Evolutionary conservation across 1,140 invertebrate species (phyloP).

Genomic region (Rhyzopertha dominica): DNA sequence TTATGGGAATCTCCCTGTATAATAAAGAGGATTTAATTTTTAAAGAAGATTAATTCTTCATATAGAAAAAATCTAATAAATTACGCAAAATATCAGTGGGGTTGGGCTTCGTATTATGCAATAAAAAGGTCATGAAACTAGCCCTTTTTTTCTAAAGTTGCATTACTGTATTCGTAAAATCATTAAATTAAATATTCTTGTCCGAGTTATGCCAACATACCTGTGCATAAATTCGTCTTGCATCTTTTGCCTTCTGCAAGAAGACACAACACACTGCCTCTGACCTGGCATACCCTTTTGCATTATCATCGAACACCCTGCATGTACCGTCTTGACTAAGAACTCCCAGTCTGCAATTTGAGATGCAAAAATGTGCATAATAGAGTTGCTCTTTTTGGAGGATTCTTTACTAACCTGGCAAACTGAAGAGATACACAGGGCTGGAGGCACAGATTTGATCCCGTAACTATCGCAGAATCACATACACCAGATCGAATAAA

Average conservation of each 20-base stretch:
- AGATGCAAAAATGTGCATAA: conserved; percentile 12
- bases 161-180: too few relatives aligned
- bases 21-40: too few relatives aligned
- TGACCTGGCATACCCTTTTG: conserved; percentile 70
- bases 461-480: conserved; percentile 84
- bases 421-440: conserved; percentile 84
- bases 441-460: conserved; percentile 77
- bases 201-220: conserved; percentile 10
- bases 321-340: conserved; percentile 79
- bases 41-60: too few relatives aligned
- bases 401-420: conserved; percentile 47
- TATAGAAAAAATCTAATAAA: too few relatives aligned
- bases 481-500: conserved; percentile 72
- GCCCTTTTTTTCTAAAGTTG: too few relatives aligned
- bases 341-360: conserved; percentile 65
- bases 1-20: too few relatives aligned
- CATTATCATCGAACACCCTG: conserved; percentile 83
- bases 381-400: too few relatives aligned
- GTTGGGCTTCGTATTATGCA: too few relatives aligned
- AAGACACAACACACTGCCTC: conserved; percentile 73
- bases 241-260: conserved; percentile 74
- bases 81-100: too few relatives aligned
- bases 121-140: too few relatives aligned
- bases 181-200: conserved; percentile 7
- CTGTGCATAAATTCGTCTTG: conserved; percentile 66